A percentile compares a stretch with the other conserved stretches of the same genome.
phyloP scores from a whole-genome alignment of 2,888 invertebrate species.

The Megastigmus dorsalis region DNA sequence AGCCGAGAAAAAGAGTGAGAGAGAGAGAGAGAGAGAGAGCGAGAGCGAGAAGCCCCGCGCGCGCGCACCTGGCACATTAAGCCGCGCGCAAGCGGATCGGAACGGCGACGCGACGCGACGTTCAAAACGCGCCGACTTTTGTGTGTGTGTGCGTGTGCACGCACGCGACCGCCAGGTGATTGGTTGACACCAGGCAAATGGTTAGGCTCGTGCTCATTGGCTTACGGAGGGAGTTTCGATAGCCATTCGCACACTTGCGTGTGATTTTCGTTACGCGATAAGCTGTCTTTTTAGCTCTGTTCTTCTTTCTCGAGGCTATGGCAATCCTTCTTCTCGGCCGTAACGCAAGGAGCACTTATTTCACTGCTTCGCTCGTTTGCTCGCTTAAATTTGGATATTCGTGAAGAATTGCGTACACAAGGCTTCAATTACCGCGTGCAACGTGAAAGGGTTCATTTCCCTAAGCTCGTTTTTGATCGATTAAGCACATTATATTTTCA shows the following conservation, averaged over 20 bases:
- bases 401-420: too few species aligned
- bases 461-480: not conserved
- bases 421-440: too few species aligned
- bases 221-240: not conserved
- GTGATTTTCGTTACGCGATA: slow-evolving; percentile 29
- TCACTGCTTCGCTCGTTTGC: not conserved
- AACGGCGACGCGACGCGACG: not conserved
- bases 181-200: slow-evolving; percentile 54
- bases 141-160: slow-evolving; percentile 45
- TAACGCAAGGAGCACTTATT: not conserved
- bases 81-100: slow-evolving; percentile 54
- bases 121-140: slow-evolving; percentile 51
- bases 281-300: not conserved
- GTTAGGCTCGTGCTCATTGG: too few species aligned
- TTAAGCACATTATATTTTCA: too few species aligned
- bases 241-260: not conserved
- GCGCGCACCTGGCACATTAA: slow-evolving; percentile 44
- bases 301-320: not conserved
- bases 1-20: too few species aligned
- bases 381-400: too few species aligned
- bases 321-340: not conserved
- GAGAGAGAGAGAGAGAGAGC: too few species aligned
- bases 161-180: slow-evolving; percentile 59
- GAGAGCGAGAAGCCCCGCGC: too few species aligned
- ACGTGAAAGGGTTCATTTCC: not conserved